A percentile compares a stretch with the other conserved stretches of the same genome.
Evolutionary conservation across 2,888 invertebrate genomes (phyloP).

Genomic region (Drosophila melanocephala): DNA sequence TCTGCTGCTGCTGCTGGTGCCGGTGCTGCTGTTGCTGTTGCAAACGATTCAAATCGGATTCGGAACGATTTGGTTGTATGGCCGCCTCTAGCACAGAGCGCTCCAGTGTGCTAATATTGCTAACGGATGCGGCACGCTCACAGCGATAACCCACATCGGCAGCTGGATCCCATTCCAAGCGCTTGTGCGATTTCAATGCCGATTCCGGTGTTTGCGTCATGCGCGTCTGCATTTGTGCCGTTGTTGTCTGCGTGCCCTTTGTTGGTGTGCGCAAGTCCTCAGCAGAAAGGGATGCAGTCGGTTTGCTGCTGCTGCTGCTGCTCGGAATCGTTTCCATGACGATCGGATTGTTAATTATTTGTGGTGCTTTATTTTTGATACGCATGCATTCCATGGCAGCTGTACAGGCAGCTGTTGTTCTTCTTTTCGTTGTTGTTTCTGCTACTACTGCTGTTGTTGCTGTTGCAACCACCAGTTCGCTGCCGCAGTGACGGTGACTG

Average conservation of each 20-base stretch:
- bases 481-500: conserved; percentile 1
- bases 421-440: background rate
- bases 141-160: conserved; percentile 92
- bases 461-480: conserved; percentile 20
- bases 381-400: conserved; percentile 3
- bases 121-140: conserved; percentile 87
- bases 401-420: conserved; percentile 30
- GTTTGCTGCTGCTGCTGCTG: background rate
- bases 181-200: conserved; percentile 89
- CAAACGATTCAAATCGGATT: conserved; percentile 66
- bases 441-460: background rate
- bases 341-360: conserved; percentile 57
- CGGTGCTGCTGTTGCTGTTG: conserved; percentile 29
- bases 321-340: conserved; percentile 20
- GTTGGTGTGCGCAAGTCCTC: conserved; percentile 67
- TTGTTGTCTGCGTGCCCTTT: conserved; percentile 47
- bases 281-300: conserved; percentile 33
- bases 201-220: conserved; percentile 89
- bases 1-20: conserved; percentile 23
- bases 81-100: conserved; percentile 79
- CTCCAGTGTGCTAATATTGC: conserved; percentile 84
- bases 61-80: conserved; percentile 58
- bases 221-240: conserved; percentile 73
- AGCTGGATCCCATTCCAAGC: conserved; percentile 94
- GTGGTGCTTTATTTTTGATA: background rate